phyloP scores from a whole-genome alignment of 2,113 vertebrate genomes.

The Oceanodroma tethys region DNA sequence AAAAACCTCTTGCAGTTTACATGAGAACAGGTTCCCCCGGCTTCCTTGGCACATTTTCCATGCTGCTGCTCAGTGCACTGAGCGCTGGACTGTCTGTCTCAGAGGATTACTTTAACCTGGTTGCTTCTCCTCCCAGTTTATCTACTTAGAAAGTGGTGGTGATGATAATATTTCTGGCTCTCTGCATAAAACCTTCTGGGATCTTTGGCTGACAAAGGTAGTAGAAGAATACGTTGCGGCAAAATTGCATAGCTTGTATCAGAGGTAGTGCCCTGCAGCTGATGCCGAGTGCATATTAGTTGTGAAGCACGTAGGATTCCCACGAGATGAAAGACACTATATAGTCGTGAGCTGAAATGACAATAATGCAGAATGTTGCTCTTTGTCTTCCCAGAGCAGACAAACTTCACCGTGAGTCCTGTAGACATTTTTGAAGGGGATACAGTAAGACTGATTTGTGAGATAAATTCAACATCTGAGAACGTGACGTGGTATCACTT shows the following conservation, averaged over 20 bases:
- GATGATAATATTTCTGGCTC: not conserved
- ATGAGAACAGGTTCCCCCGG: not conserved
- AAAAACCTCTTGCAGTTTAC: not conserved
- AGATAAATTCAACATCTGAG: not conserved
- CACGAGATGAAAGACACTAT: not conserved
- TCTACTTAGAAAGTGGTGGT: not conserved
- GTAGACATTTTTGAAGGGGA: conserved; percentile 67
- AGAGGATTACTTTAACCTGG: not conserved
- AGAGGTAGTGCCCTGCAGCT: not conserved
- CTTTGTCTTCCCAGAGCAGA: conserved; percentile 61
- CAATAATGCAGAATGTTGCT: not conserved
- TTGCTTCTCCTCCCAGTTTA: not conserved
- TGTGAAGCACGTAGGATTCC: not conserved
- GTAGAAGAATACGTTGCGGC: not conserved
- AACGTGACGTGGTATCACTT: conserved; percentile 47
- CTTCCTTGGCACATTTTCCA: not conserved
- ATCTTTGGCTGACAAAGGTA: not conserved
- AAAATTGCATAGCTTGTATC: not conserved
- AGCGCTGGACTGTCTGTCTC: not conserved
- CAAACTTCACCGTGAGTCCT: conserved; percentile 43
- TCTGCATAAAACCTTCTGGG: not conserved
- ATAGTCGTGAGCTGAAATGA: not conserved
- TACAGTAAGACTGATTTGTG: conserved; percentile 57
- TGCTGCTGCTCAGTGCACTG: not conserved
- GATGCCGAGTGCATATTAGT: not conserved